Conservation (phyloP, 2,888 invertebrate species). For the Electrophaes corylata region DNA sequence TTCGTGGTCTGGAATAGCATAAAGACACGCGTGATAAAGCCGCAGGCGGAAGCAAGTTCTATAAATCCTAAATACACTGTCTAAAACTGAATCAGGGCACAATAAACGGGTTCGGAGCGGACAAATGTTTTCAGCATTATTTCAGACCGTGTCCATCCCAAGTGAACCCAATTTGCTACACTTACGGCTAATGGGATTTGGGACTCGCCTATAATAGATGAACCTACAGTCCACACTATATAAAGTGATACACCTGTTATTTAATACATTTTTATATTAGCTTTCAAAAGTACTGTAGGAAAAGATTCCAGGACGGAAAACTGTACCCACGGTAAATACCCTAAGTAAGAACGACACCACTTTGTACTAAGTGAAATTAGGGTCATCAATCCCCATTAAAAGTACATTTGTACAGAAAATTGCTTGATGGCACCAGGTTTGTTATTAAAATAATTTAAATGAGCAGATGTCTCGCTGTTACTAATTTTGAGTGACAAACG, state of each 20-base stretch:
- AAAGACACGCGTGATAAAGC: not conserved
- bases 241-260: not conserved
- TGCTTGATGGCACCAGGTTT: constrained; percentile 31
- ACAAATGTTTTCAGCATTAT: constrained; percentile 52
- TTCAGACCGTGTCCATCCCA: constrained; percentile 64
- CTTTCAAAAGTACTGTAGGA: no score
- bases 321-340: constrained; percentile 8
- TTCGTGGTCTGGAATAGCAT: no score
- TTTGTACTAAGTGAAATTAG: constrained; percentile 19
- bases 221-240: not conserved
- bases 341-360: constrained; percentile 2
- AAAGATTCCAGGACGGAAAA: no score
- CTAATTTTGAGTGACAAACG: constrained; percentile 73
- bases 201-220: constrained; percentile 16
- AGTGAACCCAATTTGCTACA: constrained; percentile 73
- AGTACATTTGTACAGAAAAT: constrained; percentile 30
- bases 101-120: constrained; percentile 16
- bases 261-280: no score
- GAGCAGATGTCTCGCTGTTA: constrained; percentile 53
- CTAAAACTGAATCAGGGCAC: constrained; percentile 5
- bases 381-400: constrained; percentile 32
- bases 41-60: not conserved
- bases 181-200: constrained; percentile 72
- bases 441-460: constrained; percentile 56
- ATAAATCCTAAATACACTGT: constrained; percentile 1